Base-by-base conservation (phyloP, 2,113 vertebrate species). In the Xenopus laevis region DNA sequence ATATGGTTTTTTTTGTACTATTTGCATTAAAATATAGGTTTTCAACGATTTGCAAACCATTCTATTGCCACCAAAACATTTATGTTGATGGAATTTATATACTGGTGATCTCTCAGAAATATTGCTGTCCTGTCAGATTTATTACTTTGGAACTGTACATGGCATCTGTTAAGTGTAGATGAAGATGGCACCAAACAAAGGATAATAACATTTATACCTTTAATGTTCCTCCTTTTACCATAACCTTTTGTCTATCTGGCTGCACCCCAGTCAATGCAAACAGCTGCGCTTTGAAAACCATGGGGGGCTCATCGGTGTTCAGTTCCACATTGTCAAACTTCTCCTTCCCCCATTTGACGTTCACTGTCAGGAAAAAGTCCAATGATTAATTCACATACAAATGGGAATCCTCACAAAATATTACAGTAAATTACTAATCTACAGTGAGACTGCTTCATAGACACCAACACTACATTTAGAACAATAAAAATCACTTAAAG, bases 271-370 rank as follows among this genome's bases (percentile, higher is more conserved):
- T 95, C 82, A 99, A 81, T 61, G 97, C 97, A 78, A 99, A 99
- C 23, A 99, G 91, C 82, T 99, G 97, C 79, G 97, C 97, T 86
- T 99, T 99, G 91, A 99, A 99, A 40, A 99, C 95, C 95, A 99
- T 95, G 3, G 97, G 97, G 46, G 96, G 94, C 45, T 99, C 97
- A 7, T 99, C 97, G 0, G 97, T 98, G 89, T 99, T 99, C 81
- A 99, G 86, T 81, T 98, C 97, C 68, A 99, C 93, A 0, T 89
- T 95, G 82, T 98, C 96, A 6, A 96, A 99, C 85, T 98, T 99
- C 90, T 99, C 97, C 89, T 99, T 99, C 80, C 97, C 97, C 97
- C 97, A 99, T 87, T 99, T 99, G 87, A 99, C 97, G 46, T 98
- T 98, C 67, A 99, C 97, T 99, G 84, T 40, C 81, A 85, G 78